phyloP scores from a whole-genome alignment of 2,113 vertebrate genomes.

The Parus major region DNA sequence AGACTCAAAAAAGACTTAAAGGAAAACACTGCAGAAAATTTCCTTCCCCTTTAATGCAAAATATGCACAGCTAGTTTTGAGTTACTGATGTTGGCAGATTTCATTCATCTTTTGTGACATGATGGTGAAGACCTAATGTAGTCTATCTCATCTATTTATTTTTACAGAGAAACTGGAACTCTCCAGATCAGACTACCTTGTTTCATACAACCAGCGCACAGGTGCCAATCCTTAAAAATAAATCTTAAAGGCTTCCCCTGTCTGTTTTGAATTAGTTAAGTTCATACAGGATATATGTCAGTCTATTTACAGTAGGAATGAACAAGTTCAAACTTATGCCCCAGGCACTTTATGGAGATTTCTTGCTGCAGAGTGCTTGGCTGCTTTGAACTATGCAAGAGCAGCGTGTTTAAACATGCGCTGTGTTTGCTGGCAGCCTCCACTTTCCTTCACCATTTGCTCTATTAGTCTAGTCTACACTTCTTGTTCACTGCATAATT shows the following conservation, averaged over 20 bases:
- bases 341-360: neutral
- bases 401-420: slow-evolving; percentile 18
- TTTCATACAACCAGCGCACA: neutral
- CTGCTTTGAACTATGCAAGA: neutral
- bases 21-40: neutral
- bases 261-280: neutral
- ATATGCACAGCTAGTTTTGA: neutral
- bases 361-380: neutral
- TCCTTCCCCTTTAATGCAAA: neutral
- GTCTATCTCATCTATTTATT: neutral
- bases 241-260: neutral
- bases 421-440: neutral
- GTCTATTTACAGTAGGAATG: neutral
- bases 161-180: neutral
- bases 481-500: neutral
- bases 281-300: neutral
- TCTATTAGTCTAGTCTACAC: neutral
- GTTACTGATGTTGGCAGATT: neutral
- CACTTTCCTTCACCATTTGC: neutral
- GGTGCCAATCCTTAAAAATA: neutral
- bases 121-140: neutral
- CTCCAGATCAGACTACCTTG: neutral
- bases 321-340: slow-evolving; percentile 4
- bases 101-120: neutral
- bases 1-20: neutral